phyloP scores from a whole-genome alignment of 2,113 vertebrate genomes.

The Lethenteron camtschaticum region DNA sequence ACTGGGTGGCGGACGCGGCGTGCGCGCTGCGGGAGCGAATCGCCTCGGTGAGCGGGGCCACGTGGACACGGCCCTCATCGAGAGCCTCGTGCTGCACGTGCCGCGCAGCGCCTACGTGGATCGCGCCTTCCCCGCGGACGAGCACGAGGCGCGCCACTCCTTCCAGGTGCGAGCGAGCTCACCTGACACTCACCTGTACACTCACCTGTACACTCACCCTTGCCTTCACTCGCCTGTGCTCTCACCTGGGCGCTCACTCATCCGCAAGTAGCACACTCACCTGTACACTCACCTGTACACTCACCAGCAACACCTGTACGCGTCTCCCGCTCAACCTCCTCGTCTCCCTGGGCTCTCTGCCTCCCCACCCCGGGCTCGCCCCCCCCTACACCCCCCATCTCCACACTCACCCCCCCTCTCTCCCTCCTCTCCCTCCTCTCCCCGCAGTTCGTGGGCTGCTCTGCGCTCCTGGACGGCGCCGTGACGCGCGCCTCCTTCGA shows the following conservation, averaged over 20 bases:
- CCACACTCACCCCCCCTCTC: too few species aligned
- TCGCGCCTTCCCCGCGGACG: slow-evolving; percentile 44
- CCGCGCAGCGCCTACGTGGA: slow-evolving; percentile 60
- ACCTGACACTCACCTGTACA: too few species aligned
- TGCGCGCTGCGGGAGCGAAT: slow-evolving; percentile 31
- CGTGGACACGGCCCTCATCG: slow-evolving; percentile 24
- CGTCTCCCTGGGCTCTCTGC: too few species aligned
- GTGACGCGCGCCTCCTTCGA: slow-evolving; percentile 36
- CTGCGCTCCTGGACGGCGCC: slow-evolving; percentile 41
- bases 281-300: too few species aligned
- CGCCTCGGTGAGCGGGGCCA: slow-evolving; percentile 17
- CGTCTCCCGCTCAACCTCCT: too few species aligned
- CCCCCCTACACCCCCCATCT: too few species aligned
- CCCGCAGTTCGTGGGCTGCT: slow-evolving; percentile 59
- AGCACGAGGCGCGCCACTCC: slow-evolving; percentile 55
- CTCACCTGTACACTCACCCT: too few species aligned
- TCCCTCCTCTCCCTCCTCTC: slow-evolving; percentile 35
- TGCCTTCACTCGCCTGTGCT: too few species aligned
- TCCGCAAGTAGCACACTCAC: too few species aligned
- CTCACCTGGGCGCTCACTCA: too few species aligned
- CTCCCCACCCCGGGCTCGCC: too few species aligned
- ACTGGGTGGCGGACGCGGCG: slow-evolving; percentile 57
- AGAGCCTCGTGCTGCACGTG: slow-evolving; percentile 36
- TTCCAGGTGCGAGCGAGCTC: slow-evolving; percentile 24
- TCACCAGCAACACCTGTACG: too few species aligned